Evolutionary conservation across 2,888 invertebrate genomes (phyloP), one percentile per base, ranked within the genome.

Genomic region (Lochmaea crataegi): DNA sequence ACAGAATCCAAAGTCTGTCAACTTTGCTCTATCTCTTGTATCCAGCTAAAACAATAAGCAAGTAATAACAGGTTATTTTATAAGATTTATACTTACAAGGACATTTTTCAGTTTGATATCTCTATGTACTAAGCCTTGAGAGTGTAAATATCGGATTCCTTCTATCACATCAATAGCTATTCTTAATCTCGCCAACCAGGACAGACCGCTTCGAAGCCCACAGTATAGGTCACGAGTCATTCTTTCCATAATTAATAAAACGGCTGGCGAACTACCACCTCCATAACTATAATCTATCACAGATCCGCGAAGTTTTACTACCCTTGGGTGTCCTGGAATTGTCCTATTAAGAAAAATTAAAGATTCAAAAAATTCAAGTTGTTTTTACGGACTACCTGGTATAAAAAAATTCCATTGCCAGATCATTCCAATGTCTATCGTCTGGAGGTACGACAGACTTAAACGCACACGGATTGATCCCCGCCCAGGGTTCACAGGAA

Each of bases 31-130:
- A 82, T 93, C 91, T 0, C 88, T 82, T 0, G 85, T 86, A 87
- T 96, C 95, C 77, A 96, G 88, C 85, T 92, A 82, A 7, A 80
- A 82, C 9, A 18, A 18, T 18, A 53, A 16, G 9, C 7, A 51
- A 18, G 32, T 38, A 10, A 16, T 18, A 9, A 9, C 16, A 9
- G 10, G 9, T 18, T 4, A 53, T 53, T 53, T 16, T 9, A 11
- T 9, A 9, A 53, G 2, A 53, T 69, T 68, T 16, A 42, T 63
- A 83, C 88, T 86, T 87, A 92, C 91, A 85, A 96, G 87, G 26
- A 96, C 96, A 87, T 96, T 96, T 87, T 96, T 96, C 81, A 96
- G 88, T 87, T 96, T 96, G 73, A 96, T 94, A 86, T 96, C 96
- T 75, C 96, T 90, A 85, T 96, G 96, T 4, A 96, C 94, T 9